Base-by-base conservation (phyloP, 2,797 vertebrate species). In the Tragopan temminckii region DNA sequence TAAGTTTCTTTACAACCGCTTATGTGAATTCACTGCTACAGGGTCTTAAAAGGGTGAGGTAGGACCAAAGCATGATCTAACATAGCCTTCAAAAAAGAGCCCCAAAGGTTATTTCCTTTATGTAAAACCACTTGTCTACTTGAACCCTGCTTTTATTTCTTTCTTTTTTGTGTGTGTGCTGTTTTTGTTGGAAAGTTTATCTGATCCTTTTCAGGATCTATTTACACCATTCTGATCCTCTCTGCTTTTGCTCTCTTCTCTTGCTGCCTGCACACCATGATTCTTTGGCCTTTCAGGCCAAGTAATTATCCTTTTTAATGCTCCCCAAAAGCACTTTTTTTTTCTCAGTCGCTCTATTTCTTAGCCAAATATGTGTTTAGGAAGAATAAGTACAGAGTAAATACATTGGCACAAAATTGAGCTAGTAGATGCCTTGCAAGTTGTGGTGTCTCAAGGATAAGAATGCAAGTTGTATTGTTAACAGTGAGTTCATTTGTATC, bases 1-100 rank as follows among this genome's bases (percentile, higher is more conserved):
- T 84, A 67, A 79, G 64, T 70, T 80, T 78, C 57, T 95, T 77
- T 87, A 66, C 80, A 86, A 36, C 52, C 50, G 72, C 38, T 85
- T 83, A 27, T 7, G 9, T 78, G 64, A 82, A 85, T 83, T 90
- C 81, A 80, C 1, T 93, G 46, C n/a, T 11, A 5, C 43, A 19
- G 45, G 24, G 46, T 3, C 1, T 71, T 80, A 75, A 80, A 95
- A 95, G 75, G 21, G 24, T 5, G 0, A 25, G 21, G 74, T 80
- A 75, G 69, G 71, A 92, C 72, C 89, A 89, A 94, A 91, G 48
- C 2, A 0, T 27, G 21, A 69, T 87, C 78, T 71, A 86, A 94
- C 42, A 33, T 64, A 63, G 50, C 85, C 33, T 33, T 33, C 55
- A 57, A 33, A 33, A 33, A 57, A 57, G 31, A 55, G 7, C 53